phyloP scores from a whole-genome alignment of 2,797 vertebrate genomes.

The Xiphorhynchus erythropygius region DNA sequence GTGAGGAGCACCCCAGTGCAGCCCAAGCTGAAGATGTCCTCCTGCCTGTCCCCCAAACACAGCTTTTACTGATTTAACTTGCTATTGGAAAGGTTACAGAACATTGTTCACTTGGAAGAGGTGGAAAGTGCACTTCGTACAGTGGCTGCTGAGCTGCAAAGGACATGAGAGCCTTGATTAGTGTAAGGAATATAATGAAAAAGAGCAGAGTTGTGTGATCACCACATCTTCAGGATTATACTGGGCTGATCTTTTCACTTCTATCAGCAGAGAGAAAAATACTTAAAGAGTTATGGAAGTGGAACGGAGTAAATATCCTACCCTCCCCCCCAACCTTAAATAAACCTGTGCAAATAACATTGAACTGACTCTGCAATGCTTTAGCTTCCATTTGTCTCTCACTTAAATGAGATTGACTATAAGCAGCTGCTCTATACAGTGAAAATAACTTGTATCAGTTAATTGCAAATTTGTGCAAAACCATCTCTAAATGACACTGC shows the following conservation, averaged over 20 bases:
- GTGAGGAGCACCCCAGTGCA: accelerated
- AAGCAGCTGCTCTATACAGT: neutral
- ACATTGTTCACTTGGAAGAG: neutral
- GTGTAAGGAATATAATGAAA: neutral
- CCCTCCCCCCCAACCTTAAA: neutral
- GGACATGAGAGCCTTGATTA: neutral
- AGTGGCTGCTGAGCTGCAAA: neutral
- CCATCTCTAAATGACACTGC: neutral
- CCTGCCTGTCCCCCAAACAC: neutral
- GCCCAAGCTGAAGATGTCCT: neutral
- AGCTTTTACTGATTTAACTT: neutral
- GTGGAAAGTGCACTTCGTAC: neutral
- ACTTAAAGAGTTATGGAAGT: slow-evolving; percentile 1
- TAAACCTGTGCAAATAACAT: slow-evolving; percentile 49
- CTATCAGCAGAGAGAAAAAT: neutral
- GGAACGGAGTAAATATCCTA: slow-evolving; percentile 2
- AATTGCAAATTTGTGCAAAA: neutral
- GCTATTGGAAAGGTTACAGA: neutral
- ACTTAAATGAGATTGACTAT: slow-evolving; percentile 10
- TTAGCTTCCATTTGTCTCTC: slow-evolving; percentile 22
- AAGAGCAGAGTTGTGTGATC: neutral
- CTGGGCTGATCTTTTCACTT: neutral
- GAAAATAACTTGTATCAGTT: neutral
- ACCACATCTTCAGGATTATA: neutral
- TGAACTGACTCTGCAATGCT: neutral